Percentiles rank a stretch among this genome's conserved stretches.
These are phyloP conservation scores for Procambarus virginalis DNA, from an alignment of 1,140 invertebrate species.

Conservation along the genomic window DNA sequence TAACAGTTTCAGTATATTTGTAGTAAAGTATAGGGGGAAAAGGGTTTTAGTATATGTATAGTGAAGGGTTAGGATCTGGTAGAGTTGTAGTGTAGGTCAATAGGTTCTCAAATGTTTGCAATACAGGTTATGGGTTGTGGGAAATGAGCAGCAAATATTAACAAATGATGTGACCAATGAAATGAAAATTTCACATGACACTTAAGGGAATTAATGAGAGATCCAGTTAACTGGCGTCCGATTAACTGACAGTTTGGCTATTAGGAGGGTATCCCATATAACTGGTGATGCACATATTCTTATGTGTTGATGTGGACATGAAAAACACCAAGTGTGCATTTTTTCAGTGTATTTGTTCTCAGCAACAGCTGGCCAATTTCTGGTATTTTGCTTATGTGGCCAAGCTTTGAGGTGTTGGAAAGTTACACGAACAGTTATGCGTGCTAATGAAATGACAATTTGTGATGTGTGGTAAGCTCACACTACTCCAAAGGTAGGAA, in stretches of 20 bases:
- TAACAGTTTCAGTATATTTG: not conserved
- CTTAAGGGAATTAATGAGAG: not conserved
- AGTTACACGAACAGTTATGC: not conserved
- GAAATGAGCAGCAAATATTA: too few relatives aligned
- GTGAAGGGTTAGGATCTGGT: not conserved
- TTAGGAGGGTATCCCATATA: not conserved
- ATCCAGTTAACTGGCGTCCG: not conserved
- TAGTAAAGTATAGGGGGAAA: not conserved
- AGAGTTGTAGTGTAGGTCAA: too few relatives aligned
- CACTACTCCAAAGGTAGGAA: not conserved
- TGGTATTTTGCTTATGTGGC: not conserved
- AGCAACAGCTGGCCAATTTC: not conserved
- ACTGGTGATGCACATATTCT: not conserved
- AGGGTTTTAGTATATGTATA: not conserved
- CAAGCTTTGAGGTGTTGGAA: not conserved
- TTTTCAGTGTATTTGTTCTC: not conserved
- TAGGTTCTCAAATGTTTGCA: too few relatives aligned
- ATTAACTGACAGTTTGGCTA: conserved; percentile 3
- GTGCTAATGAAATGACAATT: not conserved
- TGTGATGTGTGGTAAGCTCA: not conserved
- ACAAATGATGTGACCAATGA: not conserved
- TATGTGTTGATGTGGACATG: not conserved
- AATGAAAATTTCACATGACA: not conserved
- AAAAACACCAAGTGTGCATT: not conserved
- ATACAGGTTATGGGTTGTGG: too few relatives aligned